Conservation (phyloP, 2,113 vertebrate genomes). For the Myotis davidii region DNA sequence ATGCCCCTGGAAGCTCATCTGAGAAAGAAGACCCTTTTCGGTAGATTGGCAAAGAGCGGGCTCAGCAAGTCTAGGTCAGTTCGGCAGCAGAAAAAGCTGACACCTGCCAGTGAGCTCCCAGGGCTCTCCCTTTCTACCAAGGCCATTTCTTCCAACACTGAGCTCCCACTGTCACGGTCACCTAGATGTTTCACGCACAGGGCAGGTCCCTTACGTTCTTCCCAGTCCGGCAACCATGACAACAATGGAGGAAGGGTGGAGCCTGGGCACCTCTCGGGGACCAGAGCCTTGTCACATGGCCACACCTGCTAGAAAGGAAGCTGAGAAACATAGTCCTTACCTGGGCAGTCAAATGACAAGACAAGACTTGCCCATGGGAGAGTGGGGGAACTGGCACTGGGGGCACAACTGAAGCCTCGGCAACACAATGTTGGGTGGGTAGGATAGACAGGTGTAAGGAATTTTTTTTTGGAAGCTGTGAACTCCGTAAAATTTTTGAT, state of each 20-base stretch:
- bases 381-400: not conserved
- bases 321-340: not conserved
- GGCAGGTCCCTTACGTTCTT: not conserved
- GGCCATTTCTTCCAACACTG: not conserved
- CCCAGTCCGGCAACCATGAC: not conserved
- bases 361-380: not conserved
- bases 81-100: slow-evolving; percentile 48
- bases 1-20: slow-evolving; percentile 14
- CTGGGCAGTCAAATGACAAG: not conserved
- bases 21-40: slow-evolving; percentile 18
- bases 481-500: not conserved
- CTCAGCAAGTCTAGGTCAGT: slow-evolving; percentile 32
- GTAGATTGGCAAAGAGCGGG: slow-evolving; percentile 1
- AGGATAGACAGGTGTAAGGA: not conserved
- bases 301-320: not conserved
- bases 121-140: not conserved
- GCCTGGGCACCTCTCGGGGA: not conserved
- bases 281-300: not conserved
- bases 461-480: not conserved
- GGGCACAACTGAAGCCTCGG: not conserved
- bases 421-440: too few species aligned
- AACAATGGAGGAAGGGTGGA: not conserved
- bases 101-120: not conserved
- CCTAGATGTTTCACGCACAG: not conserved
- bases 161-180: not conserved